Conservation (phyloP, 1,140 invertebrate species). For the Habropoda laboriosa region DNA sequence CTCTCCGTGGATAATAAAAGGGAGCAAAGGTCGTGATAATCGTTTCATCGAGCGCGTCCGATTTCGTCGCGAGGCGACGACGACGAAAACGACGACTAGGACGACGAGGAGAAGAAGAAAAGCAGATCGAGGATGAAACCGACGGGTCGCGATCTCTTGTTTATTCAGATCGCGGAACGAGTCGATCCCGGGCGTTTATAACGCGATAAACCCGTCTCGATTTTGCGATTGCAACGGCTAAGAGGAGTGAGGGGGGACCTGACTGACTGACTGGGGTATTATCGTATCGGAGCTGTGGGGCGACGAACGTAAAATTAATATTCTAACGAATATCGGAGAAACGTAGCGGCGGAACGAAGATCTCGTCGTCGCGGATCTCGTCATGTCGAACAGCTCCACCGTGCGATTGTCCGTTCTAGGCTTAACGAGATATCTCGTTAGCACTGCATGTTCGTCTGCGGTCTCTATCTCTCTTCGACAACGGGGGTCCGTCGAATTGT, state of each 20-base stretch:
- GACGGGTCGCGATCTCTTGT: background rate
- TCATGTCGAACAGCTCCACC: constrained; percentile 40
- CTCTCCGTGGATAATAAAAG: background rate
- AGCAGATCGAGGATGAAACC: no score
- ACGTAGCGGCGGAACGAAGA: constrained; percentile 53
- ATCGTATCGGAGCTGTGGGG: background rate
- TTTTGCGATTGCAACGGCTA: no score
- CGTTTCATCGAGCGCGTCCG: background rate
- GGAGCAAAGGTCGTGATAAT: constrained; percentile 1
- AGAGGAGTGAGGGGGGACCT: no score
- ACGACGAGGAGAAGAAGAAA: no score
- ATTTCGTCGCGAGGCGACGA: background rate
- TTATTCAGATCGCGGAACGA: constrained; percentile 2
- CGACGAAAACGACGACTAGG: no score
- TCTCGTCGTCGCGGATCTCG: constrained; percentile 47
- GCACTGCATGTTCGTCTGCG: constrained; percentile 38
- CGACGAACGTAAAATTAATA: constrained; percentile 55
- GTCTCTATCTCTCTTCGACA: constrained; percentile 6
- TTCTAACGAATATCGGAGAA: constrained; percentile 62
- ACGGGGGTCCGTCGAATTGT: constrained; percentile 26
- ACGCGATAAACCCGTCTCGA: constrained; percentile 8
- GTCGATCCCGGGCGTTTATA: background rate
- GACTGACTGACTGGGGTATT: no score
- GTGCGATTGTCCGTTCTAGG: constrained; percentile 53
- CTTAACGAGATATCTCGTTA: constrained; percentile 69